These are phyloP conservation scores for Acrobeloides nanus DNA, from an alignment of 2,888 invertebrate species.

Conservation along the genomic window DNA sequence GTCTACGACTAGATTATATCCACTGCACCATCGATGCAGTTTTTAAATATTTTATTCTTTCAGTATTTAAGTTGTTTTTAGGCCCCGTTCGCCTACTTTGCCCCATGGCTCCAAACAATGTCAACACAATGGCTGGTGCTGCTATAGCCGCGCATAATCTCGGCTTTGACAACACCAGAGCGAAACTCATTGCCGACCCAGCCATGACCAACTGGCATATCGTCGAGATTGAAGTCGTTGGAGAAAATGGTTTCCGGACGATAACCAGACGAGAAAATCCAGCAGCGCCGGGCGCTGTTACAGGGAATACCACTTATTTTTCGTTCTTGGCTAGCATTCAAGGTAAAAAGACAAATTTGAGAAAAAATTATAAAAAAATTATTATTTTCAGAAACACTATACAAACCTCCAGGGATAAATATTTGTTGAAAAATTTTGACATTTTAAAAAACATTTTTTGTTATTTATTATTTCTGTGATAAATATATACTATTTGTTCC, in stretches of 20 bases:
- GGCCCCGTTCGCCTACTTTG: conserved; percentile 60
- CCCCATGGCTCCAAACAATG: conserved; percentile 61
- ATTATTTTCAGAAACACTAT: conserved; percentile 20
- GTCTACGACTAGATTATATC: too few species aligned
- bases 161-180: conserved; percentile 59
- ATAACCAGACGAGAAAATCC: conserved; percentile 57
- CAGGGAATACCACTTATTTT: conserved; percentile 50
- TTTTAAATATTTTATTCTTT: conserved; percentile 4
- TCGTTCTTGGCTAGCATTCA: conserved; percentile 58
- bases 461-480: too few species aligned
- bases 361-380: not conserved
- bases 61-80: conserved; percentile 25
- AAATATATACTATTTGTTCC: too few species aligned
- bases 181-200: conserved; percentile 59
- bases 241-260: conserved; percentile 37
- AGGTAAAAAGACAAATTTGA: conserved; percentile 12
- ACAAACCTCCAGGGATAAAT: conserved; percentile 45
- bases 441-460: not conserved
- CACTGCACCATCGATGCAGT: too few species aligned
- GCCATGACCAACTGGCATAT: conserved; percentile 58
- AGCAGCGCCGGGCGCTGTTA: conserved; percentile 57
- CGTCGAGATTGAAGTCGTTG: conserved; percentile 59
- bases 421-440: conserved; percentile 25
- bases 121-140: conserved; percentile 62
- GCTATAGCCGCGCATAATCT: conserved; percentile 59